Evolutionary conservation across 1,140 invertebrate genomes (phyloP).

Genomic region (Drosophila fuyamai): DNA sequence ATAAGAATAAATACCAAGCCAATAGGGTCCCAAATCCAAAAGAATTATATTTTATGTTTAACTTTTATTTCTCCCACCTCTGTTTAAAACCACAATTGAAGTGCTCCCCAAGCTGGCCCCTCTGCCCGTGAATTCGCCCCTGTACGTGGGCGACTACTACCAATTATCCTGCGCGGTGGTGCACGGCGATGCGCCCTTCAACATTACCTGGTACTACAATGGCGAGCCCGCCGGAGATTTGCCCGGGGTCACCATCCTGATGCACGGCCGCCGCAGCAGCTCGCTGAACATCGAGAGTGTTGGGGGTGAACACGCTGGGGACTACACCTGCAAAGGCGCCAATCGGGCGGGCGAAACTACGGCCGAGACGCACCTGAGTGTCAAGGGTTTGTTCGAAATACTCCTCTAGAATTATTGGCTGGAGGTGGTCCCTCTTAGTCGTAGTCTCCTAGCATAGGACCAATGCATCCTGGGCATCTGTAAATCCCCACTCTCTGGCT

Average conservation of each 20-base stretch:
- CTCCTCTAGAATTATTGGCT: neutral
- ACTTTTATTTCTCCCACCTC: conserved; percentile 34
- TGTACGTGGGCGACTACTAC: conserved; percentile 91
- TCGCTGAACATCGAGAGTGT: conserved; percentile 91
- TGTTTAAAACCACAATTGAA: conserved; percentile 69
- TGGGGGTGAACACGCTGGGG: conserved; percentile 88
- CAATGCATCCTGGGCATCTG: conserved; percentile 34
- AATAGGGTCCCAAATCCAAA: neutral
- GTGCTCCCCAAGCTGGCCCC: conserved; percentile 90
- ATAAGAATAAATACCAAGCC: no score
- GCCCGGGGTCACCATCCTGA: conserved; percentile 81
- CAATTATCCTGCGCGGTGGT: conserved; percentile 91
- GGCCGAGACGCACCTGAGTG: conserved; percentile 86
- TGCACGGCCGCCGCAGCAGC: conserved; percentile 86
- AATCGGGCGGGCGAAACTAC: conserved; percentile 90
- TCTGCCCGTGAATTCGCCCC: conserved; percentile 88
- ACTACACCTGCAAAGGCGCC: conserved; percentile 89
- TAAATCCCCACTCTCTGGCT: conserved; percentile 19
- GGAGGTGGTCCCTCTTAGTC: conserved; percentile 18
- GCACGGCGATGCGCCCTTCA: conserved; percentile 91
- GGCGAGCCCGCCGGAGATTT: conserved; percentile 85
- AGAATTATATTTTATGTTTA: conserved; percentile 22
- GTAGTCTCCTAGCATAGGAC: conserved; percentile 37
- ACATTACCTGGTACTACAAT: conserved; percentile 92
- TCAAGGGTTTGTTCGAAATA: conserved; percentile 86